Percentiles rank a stretch among this genome's conserved stretches.
phyloP scores from a whole-genome alignment of 2,797 vertebrate species.

The Meda fulgida region DNA sequence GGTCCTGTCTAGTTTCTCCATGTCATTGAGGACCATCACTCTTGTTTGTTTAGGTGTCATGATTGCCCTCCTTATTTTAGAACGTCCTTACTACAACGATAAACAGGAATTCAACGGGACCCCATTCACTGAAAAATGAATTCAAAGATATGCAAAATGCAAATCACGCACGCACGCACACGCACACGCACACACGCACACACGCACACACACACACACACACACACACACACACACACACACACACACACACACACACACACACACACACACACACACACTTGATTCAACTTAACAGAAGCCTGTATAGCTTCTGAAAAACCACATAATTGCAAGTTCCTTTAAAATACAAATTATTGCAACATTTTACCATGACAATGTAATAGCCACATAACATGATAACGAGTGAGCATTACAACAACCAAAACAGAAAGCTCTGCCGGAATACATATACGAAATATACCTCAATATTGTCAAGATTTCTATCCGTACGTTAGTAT shows the following conservation, averaged over 20 bases:
- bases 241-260: too few species aligned
- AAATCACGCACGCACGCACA: too few species aligned
- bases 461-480: neutral
- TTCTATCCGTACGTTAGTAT: neutral
- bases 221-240: too few species aligned
- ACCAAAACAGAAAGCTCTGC: neutral
- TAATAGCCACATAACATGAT: neutral
- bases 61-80: conserved; percentile 62
- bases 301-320: neutral
- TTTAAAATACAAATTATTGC: conserved; percentile 1
- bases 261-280: too few species aligned
- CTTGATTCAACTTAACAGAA: neutral
- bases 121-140: conserved; percentile 13
- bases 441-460: neutral
- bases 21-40: conserved; percentile 87
- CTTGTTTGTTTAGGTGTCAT: conserved; percentile 90
- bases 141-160: neutral
- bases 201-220: too few species aligned
- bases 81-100: conserved; percentile 61
- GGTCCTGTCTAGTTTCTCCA: conserved; percentile 90
- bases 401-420: neutral
- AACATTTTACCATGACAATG: neutral
- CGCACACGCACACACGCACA: too few species aligned
- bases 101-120: conserved; percentile 38
- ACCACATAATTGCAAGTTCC: conserved; percentile 10